Evolutionary conservation across 2,113 vertebrate genomes (phyloP).

Genomic region (Cacatua alba): DNA sequence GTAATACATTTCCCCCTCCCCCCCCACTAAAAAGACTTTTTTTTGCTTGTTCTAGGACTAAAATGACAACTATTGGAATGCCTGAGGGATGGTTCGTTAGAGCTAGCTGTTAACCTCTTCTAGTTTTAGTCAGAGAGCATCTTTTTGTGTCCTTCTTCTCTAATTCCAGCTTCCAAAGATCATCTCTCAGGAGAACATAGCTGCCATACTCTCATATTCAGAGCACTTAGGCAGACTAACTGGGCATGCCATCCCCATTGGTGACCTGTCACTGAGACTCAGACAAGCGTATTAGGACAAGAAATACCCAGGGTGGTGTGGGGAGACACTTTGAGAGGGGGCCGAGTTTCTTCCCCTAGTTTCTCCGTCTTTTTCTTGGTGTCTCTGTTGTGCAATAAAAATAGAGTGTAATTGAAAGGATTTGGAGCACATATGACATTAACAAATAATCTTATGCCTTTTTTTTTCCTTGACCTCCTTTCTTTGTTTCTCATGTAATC

Average conservation of each 20-base stretch:
- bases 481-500: neutral
- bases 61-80: rapidly evolving
- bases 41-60: neutral
- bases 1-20: rapidly evolving
- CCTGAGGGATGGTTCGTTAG: too few species aligned
- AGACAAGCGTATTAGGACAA: neutral
- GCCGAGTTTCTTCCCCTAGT: neutral
- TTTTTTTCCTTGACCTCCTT: neutral
- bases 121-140: neutral
- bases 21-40: neutral
- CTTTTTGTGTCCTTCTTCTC: neutral
- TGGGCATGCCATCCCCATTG: rapidly evolving
- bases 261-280: neutral
- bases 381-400: neutral
- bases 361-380: neutral
- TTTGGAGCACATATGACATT: neutral
- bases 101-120: neutral
- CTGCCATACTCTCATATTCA: rapidly evolving
- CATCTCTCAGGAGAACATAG: rapidly evolving
- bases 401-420: neutral
- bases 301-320: neutral
- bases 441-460: neutral
- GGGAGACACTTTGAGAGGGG: rapidly evolving
- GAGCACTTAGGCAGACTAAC: rapidly evolving
- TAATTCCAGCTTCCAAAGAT: neutral